Evolutionary conservation across 2,113 vertebrate genomes (phyloP).

Genomic region (Apteryx owenii): DNA sequence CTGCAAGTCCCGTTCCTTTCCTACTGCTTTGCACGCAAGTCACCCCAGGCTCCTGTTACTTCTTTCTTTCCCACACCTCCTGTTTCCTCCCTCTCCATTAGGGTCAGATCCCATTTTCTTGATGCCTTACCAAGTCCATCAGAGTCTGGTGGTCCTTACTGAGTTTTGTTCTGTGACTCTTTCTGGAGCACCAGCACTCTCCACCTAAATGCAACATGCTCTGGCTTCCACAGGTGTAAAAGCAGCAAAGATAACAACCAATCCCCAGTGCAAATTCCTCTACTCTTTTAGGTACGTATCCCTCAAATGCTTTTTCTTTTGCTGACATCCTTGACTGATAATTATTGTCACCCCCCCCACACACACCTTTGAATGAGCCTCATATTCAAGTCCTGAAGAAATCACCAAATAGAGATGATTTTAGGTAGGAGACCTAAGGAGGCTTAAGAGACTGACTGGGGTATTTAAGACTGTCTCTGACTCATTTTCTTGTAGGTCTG

Average conservation of each 20-base stretch:
- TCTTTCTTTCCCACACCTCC: background rate
- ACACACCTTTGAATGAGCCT: background rate
- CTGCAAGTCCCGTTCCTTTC: background rate
- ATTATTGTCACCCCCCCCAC: background rate
- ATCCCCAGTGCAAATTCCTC: background rate
- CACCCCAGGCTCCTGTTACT: background rate
- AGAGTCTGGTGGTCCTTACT: background rate
- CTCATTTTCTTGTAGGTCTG: conserved; percentile 39
- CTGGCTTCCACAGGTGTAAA: background rate
- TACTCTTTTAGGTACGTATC: accelerated
- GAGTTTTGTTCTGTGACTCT: background rate
- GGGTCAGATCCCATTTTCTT: background rate
- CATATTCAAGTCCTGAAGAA: background rate
- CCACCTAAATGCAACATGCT: background rate
- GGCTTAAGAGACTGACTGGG: background rate
- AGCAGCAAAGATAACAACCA: background rate
- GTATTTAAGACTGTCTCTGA: conserved; percentile 20
- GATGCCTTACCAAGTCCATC: background rate
- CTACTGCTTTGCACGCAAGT: background rate
- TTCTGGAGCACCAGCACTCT: background rate
- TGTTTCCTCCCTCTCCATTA: background rate
- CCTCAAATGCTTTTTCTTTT: background rate
- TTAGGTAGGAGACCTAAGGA: background rate
- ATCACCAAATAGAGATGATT: background rate
- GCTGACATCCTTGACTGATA: background rate